These are phyloP conservation scores for Eptesicus fuscus DNA, from an alignment of 2,113 vertebrate genomes.

Conservation along the genomic window DNA sequence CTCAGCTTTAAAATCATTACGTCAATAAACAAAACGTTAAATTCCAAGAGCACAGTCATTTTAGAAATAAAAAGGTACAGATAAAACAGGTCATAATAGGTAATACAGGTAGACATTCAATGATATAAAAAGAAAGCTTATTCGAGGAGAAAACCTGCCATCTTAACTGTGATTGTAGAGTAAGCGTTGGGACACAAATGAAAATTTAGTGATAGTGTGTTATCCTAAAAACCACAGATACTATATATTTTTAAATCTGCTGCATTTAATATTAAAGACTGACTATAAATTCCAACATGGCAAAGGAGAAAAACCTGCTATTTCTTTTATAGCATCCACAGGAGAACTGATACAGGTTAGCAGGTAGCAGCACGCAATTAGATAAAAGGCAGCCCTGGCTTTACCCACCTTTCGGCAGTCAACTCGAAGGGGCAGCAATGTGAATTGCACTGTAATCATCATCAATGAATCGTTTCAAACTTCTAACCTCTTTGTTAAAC, in stretches of 20 bases:
- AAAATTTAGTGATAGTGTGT: neutral
- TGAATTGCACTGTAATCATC: neutral
- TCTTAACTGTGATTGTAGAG: neutral
- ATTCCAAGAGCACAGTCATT: neutral
- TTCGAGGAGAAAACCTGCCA: neutral
- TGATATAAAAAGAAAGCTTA: neutral
- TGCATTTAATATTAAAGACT: neutral
- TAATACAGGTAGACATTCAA: neutral
- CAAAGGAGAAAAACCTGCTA: neutral
- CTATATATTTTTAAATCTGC: neutral
- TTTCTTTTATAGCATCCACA: neutral
- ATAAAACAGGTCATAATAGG: neutral
- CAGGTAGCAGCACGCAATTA: neutral
- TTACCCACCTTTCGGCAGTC: neutral
- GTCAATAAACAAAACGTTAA: conserved; percentile 25
- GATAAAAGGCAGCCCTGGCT: neutral
- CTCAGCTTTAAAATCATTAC: neutral
- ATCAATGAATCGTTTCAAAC: neutral
- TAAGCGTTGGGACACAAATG: neutral
- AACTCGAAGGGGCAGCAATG: neutral
- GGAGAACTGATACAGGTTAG: neutral
- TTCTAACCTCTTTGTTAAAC: conserved; percentile 16
- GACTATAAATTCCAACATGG: neutral
- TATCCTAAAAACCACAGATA: neutral
- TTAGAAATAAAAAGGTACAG: conserved; percentile 30